Conservation (phyloP, 2,888 invertebrate species). For the Cremastobaeus sp. region DNA sequence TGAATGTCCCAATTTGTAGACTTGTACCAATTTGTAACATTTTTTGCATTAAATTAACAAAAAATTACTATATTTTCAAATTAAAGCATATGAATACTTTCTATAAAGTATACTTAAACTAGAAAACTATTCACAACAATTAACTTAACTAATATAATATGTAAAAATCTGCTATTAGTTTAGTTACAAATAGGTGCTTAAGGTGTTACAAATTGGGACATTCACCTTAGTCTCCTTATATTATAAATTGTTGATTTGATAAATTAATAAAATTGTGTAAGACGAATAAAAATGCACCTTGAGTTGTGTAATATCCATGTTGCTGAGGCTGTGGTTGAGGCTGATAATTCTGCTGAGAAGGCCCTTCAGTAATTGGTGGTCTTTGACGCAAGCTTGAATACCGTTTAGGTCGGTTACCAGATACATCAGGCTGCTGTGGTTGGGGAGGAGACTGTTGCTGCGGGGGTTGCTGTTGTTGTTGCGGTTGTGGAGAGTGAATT, state of each 20-base stretch:
- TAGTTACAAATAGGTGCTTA: too few relatives aligned
- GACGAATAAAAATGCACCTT: constrained; percentile 65
- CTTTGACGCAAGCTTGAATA: constrained; percentile 84
- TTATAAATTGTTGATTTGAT: neutral
- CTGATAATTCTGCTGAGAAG: constrained; percentile 71
- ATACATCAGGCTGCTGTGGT: constrained; percentile 68
- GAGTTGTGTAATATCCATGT: constrained; percentile 75
- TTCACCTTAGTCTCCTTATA: too few relatives aligned
- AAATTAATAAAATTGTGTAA: neutral
- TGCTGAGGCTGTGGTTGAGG: constrained; percentile 71
- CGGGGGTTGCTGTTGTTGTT: constrained; percentile 62
- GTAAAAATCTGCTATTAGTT: too few relatives aligned
- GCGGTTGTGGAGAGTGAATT: constrained; percentile 70
- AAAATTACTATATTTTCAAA: too few relatives aligned
- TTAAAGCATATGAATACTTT: too few relatives aligned
- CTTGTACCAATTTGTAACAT: too few relatives aligned
- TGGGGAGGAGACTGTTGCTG: constrained; percentile 66
- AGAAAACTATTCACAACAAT: too few relatives aligned
- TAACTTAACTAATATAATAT: too few relatives aligned
- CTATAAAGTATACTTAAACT: too few relatives aligned
- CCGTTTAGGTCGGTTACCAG: constrained; percentile 81
- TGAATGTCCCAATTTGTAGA: too few relatives aligned
- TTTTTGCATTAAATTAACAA: too few relatives aligned
- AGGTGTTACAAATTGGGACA: too few relatives aligned
- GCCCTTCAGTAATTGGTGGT: constrained; percentile 74